Conservation (phyloP, 2,797 vertebrate genomes). For the Numenius phaeopus region DNA sequence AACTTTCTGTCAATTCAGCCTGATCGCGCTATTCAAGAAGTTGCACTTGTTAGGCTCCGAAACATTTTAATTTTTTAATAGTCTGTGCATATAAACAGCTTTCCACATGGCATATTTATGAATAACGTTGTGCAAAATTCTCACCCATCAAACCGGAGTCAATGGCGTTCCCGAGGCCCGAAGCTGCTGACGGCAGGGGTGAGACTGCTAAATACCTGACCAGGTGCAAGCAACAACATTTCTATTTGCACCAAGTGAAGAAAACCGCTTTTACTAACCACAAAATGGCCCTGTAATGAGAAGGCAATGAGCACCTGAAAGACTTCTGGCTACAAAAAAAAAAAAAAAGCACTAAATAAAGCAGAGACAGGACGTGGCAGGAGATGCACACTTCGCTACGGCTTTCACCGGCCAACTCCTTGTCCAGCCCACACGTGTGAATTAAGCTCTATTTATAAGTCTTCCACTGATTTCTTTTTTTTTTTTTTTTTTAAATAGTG, state of each 20-base stretch:
- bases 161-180: background rate
- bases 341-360: slow-evolving; percentile 44
- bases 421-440: slow-evolving; percentile 3
- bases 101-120: background rate
- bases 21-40: background rate
- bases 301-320: slow-evolving; percentile 14
- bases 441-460: slow-evolving; percentile 62
- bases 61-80: background rate
- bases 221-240: background rate
- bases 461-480: background rate
- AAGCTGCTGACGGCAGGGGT: background rate
- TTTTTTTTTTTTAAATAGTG: slow-evolving; percentile 3
- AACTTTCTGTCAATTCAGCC: background rate
- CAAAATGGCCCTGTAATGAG: slow-evolving; percentile 8
- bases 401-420: background rate
- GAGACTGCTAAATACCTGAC: background rate
- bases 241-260: background rate
- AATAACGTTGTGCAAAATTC: background rate
- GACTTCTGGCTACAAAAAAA: slow-evolving; percentile 2
- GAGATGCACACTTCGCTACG: rapidly evolving
- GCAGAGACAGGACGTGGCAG: background rate
- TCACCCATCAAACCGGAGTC: background rate
- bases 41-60: background rate
- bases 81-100: background rate
- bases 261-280: slow-evolving; percentile 20